Evolutionary conservation across 1,140 invertebrate species (phyloP), one percentile per base, ranked within the genome.

Genomic region (Eueides isabella): DNA sequence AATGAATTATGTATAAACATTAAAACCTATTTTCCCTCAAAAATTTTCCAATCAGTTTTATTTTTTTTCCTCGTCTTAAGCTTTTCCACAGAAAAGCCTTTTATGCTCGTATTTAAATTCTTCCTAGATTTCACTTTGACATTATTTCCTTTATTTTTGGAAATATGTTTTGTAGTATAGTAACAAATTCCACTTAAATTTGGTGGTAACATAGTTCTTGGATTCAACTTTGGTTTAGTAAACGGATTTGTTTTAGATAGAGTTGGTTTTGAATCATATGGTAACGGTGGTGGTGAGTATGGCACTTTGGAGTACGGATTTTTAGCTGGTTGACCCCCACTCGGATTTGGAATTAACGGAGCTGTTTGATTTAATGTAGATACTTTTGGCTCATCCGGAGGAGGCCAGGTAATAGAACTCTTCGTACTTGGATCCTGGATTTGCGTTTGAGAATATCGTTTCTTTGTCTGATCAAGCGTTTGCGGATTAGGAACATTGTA

Each of bases 121-220:
- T 55, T 55, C 19, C 23, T 55, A 6, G 48, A 23, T n/a, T 55
- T 26, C 1, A 55, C 11, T 55, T 55, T 55, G 2, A 55, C 11
- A 4, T 29, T 62, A 14, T 29, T 62, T 9, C 26, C 26, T 62
- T 30, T 55, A 55, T 55, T 55, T 55, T 11, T 55, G 12, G 48
- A 26, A 26, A 28, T 74, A 26, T 61, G 63, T 19, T 29, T 68
- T 14, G 74, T 76, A 0, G 69, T 63, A 63, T 61, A 76, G 38
- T 76, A 68, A 61, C 74, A 76, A 5, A 68, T 33, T 35, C 66
- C 65, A 19, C 61, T 48, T 23, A 61, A 35, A 38, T 72, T 41
- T 12, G 23, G 26, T 2, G 33, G 55, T 11, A 38, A 61, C 33
- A 72, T 16, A 19, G 38, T 68, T 2, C 74, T 55, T 16, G 26